phyloP scores from a whole-genome alignment of 2,888 invertebrate species.

The Leucozona laternaria region DNA sequence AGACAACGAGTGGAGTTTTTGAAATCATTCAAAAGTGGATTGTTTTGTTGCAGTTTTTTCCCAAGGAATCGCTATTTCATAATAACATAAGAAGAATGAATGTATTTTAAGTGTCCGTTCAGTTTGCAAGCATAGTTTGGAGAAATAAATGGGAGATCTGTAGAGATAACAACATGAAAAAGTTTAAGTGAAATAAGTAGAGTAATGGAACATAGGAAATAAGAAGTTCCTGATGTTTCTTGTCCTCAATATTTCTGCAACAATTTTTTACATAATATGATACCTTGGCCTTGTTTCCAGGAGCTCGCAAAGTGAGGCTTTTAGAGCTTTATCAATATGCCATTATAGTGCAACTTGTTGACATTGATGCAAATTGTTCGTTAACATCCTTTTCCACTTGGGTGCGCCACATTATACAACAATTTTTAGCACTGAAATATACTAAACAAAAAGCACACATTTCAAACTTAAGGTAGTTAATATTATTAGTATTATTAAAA shows the following conservation, averaged over 20 bases:
- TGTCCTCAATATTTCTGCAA: neutral
- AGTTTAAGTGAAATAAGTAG: neutral
- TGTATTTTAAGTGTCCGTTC: slow-evolving; percentile 18
- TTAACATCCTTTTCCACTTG: too few relatives aligned
- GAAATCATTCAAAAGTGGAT: slow-evolving; percentile 11
- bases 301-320: too few relatives aligned
- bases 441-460: too few relatives aligned
- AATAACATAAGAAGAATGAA: neutral
- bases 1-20: neutral
- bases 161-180: neutral
- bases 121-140: neutral
- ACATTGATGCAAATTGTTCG: too few relatives aligned
- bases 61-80: slow-evolving; percentile 1
- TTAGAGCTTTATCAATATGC: too few relatives aligned
- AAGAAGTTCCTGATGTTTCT: neutral
- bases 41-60: slow-evolving; percentile 26
- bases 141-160: slow-evolving; percentile 14
- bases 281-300: too few relatives aligned
- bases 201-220: neutral
- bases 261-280: too few relatives aligned
- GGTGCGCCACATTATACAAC: too few relatives aligned
- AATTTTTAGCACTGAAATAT: too few relatives aligned
- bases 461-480: too few relatives aligned
- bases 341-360: too few relatives aligned
- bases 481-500: too few relatives aligned